These are phyloP conservation scores for Eupleurogrammus muticus DNA, from an alignment of 2,797 vertebrate species.

Conservation along the genomic window DNA sequence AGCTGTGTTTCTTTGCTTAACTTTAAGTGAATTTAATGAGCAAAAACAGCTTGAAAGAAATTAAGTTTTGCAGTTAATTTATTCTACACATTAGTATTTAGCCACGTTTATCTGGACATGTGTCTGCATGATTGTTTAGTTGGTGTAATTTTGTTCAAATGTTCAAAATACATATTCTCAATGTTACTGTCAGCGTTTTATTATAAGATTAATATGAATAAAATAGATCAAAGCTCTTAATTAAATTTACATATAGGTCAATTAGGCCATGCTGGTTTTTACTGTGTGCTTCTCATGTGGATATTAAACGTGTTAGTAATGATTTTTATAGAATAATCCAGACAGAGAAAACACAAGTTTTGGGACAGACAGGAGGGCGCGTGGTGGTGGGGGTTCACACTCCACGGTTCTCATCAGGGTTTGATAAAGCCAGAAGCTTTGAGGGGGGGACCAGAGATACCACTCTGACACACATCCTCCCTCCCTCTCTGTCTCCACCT, in stretches of 20 bases:
- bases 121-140: neutral
- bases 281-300: neutral
- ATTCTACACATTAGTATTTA: neutral
- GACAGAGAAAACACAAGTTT: slow-evolving; percentile 72
- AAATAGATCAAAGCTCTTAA: neutral
- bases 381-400: slow-evolving; percentile 48
- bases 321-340: slow-evolving; percentile 39
- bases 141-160: slow-evolving; percentile 21
- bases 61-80: neutral
- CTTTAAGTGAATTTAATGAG: slow-evolving; percentile 30
- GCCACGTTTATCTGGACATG: neutral
- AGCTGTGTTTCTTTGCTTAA: slow-evolving; percentile 69
- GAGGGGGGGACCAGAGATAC: slow-evolving; percentile 36
- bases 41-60: slow-evolving; percentile 25
- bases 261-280: neutral
- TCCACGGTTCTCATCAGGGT: slow-evolving; percentile 75
- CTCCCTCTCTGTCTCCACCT: slow-evolving; percentile 10
- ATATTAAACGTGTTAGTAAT: neutral
- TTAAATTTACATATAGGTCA: neutral
- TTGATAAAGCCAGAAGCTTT: slow-evolving; percentile 50
- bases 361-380: slow-evolving; percentile 31
- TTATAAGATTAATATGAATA: neutral
- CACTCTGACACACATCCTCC: neutral
- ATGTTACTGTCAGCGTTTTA: neutral
- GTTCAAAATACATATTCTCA: slow-evolving; percentile 27